Evolutionary conservation across 2,113 vertebrate genomes (phyloP).

Genomic region (Raphicerus campestris): DNA sequence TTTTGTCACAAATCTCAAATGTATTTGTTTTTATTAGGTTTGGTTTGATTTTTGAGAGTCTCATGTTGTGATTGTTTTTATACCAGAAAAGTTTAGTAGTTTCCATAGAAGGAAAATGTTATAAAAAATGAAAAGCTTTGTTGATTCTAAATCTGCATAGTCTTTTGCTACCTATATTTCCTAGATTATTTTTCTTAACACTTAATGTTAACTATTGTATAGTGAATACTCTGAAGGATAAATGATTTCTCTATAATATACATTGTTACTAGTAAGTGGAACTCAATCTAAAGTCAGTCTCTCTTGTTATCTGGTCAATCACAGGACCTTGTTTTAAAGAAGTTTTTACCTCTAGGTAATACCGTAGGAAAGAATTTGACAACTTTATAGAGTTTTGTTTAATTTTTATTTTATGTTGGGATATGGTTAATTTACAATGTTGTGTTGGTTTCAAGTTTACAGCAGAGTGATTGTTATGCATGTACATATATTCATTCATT

Average conservation of each 20-base stretch:
- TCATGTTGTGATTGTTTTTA: conserved; percentile 11
- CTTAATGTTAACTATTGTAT: not conserved
- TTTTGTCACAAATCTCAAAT: conserved; percentile 13
- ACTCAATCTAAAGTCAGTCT: not conserved
- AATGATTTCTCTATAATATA: not conserved
- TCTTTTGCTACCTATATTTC: not conserved
- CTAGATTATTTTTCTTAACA: not conserved
- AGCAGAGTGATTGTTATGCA: not conserved
- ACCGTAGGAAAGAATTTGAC: not conserved
- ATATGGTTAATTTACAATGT: not conserved
- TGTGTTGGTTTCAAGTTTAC: not conserved
- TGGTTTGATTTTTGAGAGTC: conserved; percentile 37
- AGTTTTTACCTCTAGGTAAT: not conserved
- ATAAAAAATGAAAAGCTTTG: conserved; percentile 34
- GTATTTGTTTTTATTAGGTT: conserved; percentile 51
- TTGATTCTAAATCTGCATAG: not conserved
- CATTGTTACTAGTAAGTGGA: not conserved
- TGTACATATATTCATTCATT: not conserved
- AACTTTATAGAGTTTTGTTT: not conserved
- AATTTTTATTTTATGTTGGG: not conserved
- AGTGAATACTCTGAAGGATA: not conserved
- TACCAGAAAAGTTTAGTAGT: not conserved
- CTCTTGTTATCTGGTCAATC: not conserved
- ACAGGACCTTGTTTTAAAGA: conserved; percentile 5
- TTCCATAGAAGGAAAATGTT: conserved; percentile 22